Evolutionary conservation across 2,113 vertebrate species (phyloP).

Genomic region (Alligator mississippiensis): DNA sequence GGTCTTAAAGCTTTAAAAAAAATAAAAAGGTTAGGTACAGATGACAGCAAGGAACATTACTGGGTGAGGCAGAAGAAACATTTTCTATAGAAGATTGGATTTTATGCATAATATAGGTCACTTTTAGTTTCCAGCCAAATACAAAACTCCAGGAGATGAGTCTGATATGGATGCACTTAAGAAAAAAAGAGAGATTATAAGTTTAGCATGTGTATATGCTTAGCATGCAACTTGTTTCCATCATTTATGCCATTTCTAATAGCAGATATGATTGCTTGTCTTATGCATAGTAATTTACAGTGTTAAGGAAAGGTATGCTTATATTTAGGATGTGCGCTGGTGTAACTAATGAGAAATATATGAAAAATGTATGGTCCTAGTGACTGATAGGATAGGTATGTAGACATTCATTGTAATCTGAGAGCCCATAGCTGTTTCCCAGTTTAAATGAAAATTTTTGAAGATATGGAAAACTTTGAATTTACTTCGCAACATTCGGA

Average conservation of each 20-base stretch:
- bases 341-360: constrained; percentile 77
- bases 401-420: constrained; percentile 74
- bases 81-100: constrained; percentile 71
- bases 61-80: constrained; percentile 63
- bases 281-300: constrained; percentile 67
- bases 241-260: constrained; percentile 48
- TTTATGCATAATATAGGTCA: constrained; percentile 73
- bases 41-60: constrained; percentile 33
- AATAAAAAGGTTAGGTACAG: constrained; percentile 13
- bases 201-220: neutral
- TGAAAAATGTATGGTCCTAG: constrained; percentile 61
- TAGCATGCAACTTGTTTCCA: neutral
- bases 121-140: constrained; percentile 60
- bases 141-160: constrained; percentile 48
- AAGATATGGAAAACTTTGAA: neutral
- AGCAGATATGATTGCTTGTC: constrained; percentile 24
- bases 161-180: neutral
- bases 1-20: constrained; percentile 4
- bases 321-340: constrained; percentile 62
- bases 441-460: neutral
- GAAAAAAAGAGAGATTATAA: neutral
- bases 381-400: constrained; percentile 67
- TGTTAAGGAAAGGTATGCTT: constrained; percentile 54
- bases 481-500: neutral
- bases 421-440: constrained; percentile 68